Evolutionary conservation across 2,113 vertebrate genomes (phyloP), one percentile per base, ranked within the genome.

Genomic region (Elaphurus davidianus): DNA sequence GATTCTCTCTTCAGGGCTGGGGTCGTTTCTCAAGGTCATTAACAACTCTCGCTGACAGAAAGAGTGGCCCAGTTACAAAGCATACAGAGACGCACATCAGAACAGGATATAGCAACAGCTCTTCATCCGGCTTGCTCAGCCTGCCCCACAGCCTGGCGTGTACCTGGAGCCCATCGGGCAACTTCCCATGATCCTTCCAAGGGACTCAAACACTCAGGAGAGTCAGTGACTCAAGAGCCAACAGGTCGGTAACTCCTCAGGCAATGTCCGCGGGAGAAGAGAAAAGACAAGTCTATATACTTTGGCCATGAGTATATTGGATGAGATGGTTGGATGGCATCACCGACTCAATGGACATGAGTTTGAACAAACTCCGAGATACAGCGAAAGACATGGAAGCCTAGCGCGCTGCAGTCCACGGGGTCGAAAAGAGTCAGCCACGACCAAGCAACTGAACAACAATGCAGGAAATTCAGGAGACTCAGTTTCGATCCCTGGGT

Each of bases 1-100:
- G 52, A 11, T 89, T 96, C 92, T 74, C 4, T 33, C 40, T 21
- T 52, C 86, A 54, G 64, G 96, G 93, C 55, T 14, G 83, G 90
- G 50, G 91, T 91, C 43, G 0, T 21, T 88, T 90, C 97, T 95
- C 97, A 95, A 98, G 94, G 96, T 95, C 97, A 89, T 92, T n/a
- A 86, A 47, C n/a, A 15, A 15, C 74, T 62, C 89, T 6, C 3
- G 52, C 90, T 64, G 33, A 33, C 47, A 43, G n/a, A 27, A 59
- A 62, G 33, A 43, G 92, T 50, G 92, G 54, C 97, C 90, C 81
- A 4, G 19, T 90, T 81, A 84, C 74, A 36, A 47, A 81, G 67
- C 13, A 11, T 2, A 59, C 62, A 8, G 88, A 67, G 87, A 83
- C 19, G 78, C 50, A 40, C 85, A 71, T 33, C 4, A 62, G 88